Conservation (phyloP, 53 echinoderm and acorn worm species). For the Mesocentrotus franciscanus region DNA sequence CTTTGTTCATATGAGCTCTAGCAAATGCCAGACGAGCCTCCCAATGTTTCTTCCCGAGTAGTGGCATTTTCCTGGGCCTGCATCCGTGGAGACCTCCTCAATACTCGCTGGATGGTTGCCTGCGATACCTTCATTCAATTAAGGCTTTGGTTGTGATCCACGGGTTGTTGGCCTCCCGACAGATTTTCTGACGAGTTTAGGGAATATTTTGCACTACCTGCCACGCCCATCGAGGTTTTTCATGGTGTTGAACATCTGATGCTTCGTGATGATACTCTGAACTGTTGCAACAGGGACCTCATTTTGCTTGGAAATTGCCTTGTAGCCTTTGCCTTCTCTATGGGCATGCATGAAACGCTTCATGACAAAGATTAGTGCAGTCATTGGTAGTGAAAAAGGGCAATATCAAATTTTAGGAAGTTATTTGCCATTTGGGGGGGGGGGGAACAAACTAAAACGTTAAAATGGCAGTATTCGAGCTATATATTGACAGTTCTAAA, state of each 20-base stretch:
- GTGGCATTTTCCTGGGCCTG: conserved; percentile 57
- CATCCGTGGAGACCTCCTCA: conserved; percentile 35
- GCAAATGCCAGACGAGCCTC: conserved; percentile 40
- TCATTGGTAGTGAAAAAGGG: too few species aligned
- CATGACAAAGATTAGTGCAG: too few species aligned
- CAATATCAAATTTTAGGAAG: too few species aligned
- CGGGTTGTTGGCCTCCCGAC: conserved; percentile 41
- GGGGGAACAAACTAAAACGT: too few species aligned
- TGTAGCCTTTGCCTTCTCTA: not conserved
- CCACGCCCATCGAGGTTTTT: not conserved
- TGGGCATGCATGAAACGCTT: conserved; percentile 12
- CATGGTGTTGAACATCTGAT: not conserved
- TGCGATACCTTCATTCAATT: conserved; percentile 28
- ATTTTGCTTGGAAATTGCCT: conserved; percentile 50
- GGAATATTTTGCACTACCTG: not conserved
- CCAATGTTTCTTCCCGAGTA: conserved; percentile 35
- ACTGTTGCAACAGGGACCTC: conserved; percentile 37
- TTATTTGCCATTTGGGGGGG: too few species aligned
- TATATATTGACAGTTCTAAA: too few species aligned
- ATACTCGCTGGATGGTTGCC: not conserved
- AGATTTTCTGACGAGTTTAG: conserved; percentile 45
- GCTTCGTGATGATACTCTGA: not conserved
- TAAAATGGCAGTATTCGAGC: too few species aligned
- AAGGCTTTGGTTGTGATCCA: conserved; percentile 40
- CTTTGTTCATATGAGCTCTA: not conserved